Evolutionary conservation across 2,888 invertebrate genomes (phyloP).

Genomic region (Zygothrica quintamaculata): DNA sequence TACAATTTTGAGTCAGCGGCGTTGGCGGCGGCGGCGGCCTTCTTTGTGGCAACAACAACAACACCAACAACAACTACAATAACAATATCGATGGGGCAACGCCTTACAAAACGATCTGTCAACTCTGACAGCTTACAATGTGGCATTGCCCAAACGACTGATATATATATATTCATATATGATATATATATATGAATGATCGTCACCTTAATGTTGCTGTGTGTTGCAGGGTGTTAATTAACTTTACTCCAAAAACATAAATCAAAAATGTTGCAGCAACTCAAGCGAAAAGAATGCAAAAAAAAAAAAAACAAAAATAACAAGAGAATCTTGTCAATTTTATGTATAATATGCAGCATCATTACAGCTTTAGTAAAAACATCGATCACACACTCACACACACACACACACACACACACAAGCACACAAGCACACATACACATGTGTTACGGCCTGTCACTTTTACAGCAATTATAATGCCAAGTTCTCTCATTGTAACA

Average conservation of each 20-base stretch:
- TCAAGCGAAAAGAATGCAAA: constrained; percentile 60
- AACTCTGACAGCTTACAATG: constrained; percentile 72
- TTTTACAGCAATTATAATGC: constrained; percentile 61
- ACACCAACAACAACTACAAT: too few relatives aligned
- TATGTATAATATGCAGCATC: constrained; percentile 62
- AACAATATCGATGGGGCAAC: constrained; percentile 43
- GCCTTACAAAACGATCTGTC: constrained; percentile 70
- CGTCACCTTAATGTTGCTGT: constrained; percentile 26
- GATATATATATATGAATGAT: too few relatives aligned
- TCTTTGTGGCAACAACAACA: constrained; percentile 28
- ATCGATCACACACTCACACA: constrained; percentile 60
- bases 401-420: constrained; percentile 10
- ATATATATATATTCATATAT: too few relatives aligned
- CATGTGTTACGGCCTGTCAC: constrained; percentile 51
- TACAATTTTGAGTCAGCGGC: constrained; percentile 40
- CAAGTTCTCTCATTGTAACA: constrained; percentile 41
- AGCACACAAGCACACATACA: neutral
- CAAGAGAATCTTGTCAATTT: constrained; percentile 37
- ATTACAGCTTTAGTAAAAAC: constrained; percentile 42
- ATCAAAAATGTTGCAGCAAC: constrained; percentile 63
- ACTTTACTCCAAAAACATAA: constrained; percentile 54
- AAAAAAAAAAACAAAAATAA: too few relatives aligned
- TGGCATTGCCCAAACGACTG: too few relatives aligned
- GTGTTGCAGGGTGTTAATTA: constrained; percentile 71
- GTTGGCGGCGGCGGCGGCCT: too few relatives aligned